A percentile compares a stretch with the other conserved stretches of the same genome.
Conservation (phyloP, 30 jellyfish, hydroid and myxozoan species). For the Hydractinia echinata region DNA sequence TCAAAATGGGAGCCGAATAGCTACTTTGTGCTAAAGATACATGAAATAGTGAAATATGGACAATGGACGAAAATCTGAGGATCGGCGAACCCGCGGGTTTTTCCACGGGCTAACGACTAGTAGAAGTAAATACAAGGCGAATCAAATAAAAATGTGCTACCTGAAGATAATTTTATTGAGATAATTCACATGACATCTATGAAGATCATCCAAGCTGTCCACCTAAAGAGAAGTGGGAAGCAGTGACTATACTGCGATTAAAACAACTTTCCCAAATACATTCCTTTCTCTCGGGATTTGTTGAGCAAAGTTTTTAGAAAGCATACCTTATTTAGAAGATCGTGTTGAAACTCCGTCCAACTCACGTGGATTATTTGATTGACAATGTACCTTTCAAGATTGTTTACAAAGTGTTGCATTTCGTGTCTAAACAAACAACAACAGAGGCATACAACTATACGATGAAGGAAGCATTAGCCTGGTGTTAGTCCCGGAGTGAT, state of each 20-base stretch:
- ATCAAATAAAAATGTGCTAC: conserved; percentile 15
- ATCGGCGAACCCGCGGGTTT: no score
- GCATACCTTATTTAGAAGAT: conserved; percentile 50
- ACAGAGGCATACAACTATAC: background rate
- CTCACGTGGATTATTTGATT: conserved; percentile 79
- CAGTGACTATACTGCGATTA: background rate
- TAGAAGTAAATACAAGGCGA: no score
- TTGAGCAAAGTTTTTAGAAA: background rate
- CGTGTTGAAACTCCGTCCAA: conserved; percentile 91
- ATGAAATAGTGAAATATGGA: no score
- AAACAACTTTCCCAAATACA: background rate
- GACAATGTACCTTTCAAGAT: conserved; percentile 82
- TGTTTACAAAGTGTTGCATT: conserved; percentile 92
- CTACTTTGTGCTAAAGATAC: no score
- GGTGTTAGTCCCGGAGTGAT: background rate
- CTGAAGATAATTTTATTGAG: conserved; percentile 81
- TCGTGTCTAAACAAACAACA: conserved; percentile 60
- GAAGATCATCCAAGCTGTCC: conserved; percentile 72
- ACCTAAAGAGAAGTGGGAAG: conserved; percentile 44
- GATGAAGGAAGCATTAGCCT: background rate
- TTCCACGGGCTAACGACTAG: no score
- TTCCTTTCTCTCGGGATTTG: background rate
- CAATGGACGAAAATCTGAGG: no score
- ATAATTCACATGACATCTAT: conserved; percentile 69
- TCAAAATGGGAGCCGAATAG: no score